Percentiles rank a stretch among this genome's conserved stretches.
phyloP scores from a whole-genome alignment of 2,888 invertebrate species.

The Apocheima hispidaria region DNA sequence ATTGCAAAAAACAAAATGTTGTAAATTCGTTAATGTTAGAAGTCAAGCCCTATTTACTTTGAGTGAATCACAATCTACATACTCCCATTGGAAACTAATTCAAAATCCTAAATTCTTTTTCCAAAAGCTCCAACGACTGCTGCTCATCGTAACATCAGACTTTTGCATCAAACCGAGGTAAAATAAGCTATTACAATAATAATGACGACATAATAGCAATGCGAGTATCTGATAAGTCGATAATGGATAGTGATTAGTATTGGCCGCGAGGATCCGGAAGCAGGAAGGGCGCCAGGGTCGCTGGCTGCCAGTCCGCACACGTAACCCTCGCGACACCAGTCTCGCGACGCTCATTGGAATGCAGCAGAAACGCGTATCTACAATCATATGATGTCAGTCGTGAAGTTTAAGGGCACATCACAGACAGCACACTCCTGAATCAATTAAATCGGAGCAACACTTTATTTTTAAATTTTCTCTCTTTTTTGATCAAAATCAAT shows the following conservation, averaged over 20 bases:
- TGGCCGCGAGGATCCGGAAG: slow-evolving; percentile 74
- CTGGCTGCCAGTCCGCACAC: slow-evolving; percentile 57
- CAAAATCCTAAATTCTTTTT: neutral
- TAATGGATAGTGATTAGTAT: slow-evolving; percentile 70
- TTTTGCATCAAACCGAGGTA: neutral
- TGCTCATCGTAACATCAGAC: neutral
- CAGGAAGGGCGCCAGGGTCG: slow-evolving; percentile 74
- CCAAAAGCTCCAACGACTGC: neutral
- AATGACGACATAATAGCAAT: slow-evolving; percentile 13
- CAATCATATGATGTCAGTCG: slow-evolving; percentile 56
- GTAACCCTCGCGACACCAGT: slow-evolving; percentile 53
- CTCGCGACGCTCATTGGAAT: slow-evolving; percentile 59
- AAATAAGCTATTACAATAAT: slow-evolving; percentile 9
- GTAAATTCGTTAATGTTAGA: too few species aligned
- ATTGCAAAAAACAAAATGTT: too few species aligned
- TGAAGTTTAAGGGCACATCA: slow-evolving; percentile 47
- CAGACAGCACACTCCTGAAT: slow-evolving; percentile 1
- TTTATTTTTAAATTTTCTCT: neutral
- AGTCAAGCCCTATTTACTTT: too few species aligned
- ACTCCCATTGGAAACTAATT: too few species aligned
- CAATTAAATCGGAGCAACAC: neutral
- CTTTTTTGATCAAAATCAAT: neutral
- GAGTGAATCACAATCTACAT: too few species aligned
- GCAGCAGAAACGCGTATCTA: slow-evolving; percentile 54
- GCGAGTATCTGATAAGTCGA: slow-evolving; percentile 44